Base-by-base conservation (phyloP, 1,140 invertebrate genomes). In the Ectropis grisescens region DNA sequence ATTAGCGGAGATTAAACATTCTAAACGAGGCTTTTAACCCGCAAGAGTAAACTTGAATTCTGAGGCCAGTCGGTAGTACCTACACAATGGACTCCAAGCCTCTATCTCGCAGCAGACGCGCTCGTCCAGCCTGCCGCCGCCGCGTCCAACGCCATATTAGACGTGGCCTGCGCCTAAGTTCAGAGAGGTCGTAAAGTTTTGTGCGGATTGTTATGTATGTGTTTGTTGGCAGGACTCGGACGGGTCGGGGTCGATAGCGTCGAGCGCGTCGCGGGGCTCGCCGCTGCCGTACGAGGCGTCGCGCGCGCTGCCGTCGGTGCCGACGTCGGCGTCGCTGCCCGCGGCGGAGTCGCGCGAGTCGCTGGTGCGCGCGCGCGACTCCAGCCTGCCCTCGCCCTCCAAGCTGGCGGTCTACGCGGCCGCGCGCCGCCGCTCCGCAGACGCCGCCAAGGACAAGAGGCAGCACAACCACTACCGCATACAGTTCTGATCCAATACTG, bases 61-160 rank as follows among this genome's bases (percentile, higher is more conserved):
- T n/a, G n/a, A n/a, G n/a, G n/a, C n/a, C n/a, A n/a, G n/a, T n/a
- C n/a, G n/a, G n/a, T n/a, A n/a, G n/a, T n/a, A n/a, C n/a, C n/a
- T n/a, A n/a, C n/a, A n/a, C n/a, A n/a, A n/a, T n/a, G n/a, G n/a
- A n/a, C n/a, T n/a, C n/a, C n/a, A n/a, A n/a, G n/a, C n/a, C n/a
- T n/a, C n/a, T n/a, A n/a, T n/a, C n/a, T 91, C 90, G 3, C 90
- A 91, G 65, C 86, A 89, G 43, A 89, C 91, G 45, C 54, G 75
- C n/a, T 75, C 82, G 1, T 76, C 81, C 7, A 82, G 68, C 34
- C 50, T 83, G 14, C 74, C 70, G 7, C 74, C 74, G 10, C 82
- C 89, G 14, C 88, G n/a, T n/a, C n/a, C n/a, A n/a, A n/a, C n/a
- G n/a, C n/a, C n/a, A n/a, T n/a, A n/a, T n/a, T n/a, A n/a, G n/a